phyloP scores from a whole-genome alignment of 2,797 vertebrate species.

The Bradypodion pumilum region DNA sequence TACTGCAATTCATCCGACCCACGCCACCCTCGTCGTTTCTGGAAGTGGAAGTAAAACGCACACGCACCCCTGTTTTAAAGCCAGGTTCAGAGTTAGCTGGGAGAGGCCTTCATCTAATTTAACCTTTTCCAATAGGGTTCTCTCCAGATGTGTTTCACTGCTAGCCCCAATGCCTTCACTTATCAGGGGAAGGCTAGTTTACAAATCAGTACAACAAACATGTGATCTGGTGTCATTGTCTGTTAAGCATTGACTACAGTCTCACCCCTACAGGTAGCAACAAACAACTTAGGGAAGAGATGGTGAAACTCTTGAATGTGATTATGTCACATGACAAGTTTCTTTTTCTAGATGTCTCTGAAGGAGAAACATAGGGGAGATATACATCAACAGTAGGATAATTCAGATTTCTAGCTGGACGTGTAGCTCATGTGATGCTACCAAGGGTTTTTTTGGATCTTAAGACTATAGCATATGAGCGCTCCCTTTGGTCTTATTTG shows the following conservation, averaged over 20 bases:
- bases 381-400: not conserved
- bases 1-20: too few relatives aligned
- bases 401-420: not conserved
- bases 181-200: not conserved
- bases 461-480: not conserved
- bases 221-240: not conserved
- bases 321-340: not conserved
- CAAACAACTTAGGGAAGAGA: not conserved
- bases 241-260: not conserved
- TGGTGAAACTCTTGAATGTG: not conserved
- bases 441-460: not conserved
- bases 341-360: not conserved
- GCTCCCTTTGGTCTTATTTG: not conserved
- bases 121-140: not conserved
- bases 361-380: not conserved
- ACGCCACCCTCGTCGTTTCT: too few relatives aligned
- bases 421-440: not conserved
- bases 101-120: not conserved
- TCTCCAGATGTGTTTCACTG: not conserved
- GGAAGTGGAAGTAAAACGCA: too few relatives aligned
- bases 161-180: not conserved
- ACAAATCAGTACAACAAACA: not conserved
- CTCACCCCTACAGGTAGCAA: not conserved
- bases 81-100: too few relatives aligned
- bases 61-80: too few relatives aligned